Evolutionary conservation across 53 echinoderm and acorn worm species (phyloP).

Genomic region (Mesocentrotus franciscanus): DNA sequence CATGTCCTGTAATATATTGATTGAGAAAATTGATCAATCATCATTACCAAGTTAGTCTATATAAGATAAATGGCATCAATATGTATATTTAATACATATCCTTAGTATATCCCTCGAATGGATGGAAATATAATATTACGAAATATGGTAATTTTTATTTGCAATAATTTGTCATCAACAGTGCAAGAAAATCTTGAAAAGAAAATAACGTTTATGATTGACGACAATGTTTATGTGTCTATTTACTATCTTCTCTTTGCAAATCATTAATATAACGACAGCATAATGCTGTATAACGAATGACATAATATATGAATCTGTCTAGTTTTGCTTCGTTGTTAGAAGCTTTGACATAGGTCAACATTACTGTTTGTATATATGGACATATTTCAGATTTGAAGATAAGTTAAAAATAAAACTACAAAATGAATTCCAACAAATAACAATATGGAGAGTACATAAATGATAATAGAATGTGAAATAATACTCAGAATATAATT

Average conservation of each 20-base stretch:
- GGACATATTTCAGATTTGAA: not conserved
- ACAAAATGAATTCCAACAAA: not conserved
- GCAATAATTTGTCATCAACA: not conserved
- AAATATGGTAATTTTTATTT: not conserved
- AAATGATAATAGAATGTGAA: not conserved
- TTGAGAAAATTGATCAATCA: not conserved
- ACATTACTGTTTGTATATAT: too few species aligned
- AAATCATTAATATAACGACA: not conserved
- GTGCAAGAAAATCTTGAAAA: not conserved
- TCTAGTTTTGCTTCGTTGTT: too few species aligned
- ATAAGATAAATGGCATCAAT: not conserved
- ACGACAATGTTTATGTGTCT: not conserved
- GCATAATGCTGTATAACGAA: too few species aligned
- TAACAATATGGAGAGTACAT: not conserved
- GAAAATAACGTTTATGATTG: not conserved
- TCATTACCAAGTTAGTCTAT: not conserved
- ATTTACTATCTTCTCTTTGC: not conserved
- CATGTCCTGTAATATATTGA: too few species aligned
- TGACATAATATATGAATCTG: too few species aligned
- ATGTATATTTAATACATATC: too few species aligned
- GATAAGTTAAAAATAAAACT: not conserved
- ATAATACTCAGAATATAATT: not conserved
- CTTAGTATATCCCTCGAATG: not conserved
- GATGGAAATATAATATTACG: not conserved
- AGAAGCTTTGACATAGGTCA: not conserved